phyloP scores from a whole-genome alignment of 2,113 vertebrate species.

The Misgurnus anguillicaudatus region DNA sequence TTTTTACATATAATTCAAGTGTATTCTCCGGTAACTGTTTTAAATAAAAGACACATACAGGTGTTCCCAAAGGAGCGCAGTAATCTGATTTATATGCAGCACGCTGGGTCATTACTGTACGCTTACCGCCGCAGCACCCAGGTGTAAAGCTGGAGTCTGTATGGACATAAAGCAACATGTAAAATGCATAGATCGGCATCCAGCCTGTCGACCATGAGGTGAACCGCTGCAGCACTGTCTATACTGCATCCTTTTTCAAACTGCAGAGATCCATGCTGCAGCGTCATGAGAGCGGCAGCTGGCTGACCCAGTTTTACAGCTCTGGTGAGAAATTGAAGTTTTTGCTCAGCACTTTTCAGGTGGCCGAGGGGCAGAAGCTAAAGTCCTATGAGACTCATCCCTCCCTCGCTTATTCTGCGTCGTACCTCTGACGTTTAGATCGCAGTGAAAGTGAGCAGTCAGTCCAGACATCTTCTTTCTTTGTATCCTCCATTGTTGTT shows the following conservation, averaged over 20 bases:
- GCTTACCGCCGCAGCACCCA: constrained; percentile 50
- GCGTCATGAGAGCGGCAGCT: constrained; percentile 38
- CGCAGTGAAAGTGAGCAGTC: background rate
- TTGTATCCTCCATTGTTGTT: background rate
- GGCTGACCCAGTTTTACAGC: constrained; percentile 69
- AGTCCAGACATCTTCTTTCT: background rate
- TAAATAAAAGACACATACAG: constrained; percentile 58
- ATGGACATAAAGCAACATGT: constrained; percentile 13
- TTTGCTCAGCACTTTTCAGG: constrained; percentile 46
- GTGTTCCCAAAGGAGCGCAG: constrained; percentile 51
- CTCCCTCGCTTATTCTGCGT: background rate
- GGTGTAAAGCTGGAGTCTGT: constrained; percentile 45
- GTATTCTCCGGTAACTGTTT: constrained; percentile 48
- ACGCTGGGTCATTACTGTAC: constrained; percentile 57
- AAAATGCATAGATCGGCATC: background rate
- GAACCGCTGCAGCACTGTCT: constrained; percentile 6
- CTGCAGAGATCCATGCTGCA: constrained; percentile 6
- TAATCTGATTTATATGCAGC: constrained; percentile 68
- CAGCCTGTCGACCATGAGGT: background rate
- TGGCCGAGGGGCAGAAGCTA: constrained; percentile 24
- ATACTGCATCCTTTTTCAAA: background rate
- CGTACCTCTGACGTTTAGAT: background rate
- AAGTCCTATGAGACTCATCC: constrained; percentile 26
- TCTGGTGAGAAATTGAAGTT: constrained; percentile 47
- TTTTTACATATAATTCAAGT: constrained; percentile 40